Evolutionary conservation across 2,888 invertebrate species (phyloP).

Genomic region (Phyllotreta cruciferae): DNA sequence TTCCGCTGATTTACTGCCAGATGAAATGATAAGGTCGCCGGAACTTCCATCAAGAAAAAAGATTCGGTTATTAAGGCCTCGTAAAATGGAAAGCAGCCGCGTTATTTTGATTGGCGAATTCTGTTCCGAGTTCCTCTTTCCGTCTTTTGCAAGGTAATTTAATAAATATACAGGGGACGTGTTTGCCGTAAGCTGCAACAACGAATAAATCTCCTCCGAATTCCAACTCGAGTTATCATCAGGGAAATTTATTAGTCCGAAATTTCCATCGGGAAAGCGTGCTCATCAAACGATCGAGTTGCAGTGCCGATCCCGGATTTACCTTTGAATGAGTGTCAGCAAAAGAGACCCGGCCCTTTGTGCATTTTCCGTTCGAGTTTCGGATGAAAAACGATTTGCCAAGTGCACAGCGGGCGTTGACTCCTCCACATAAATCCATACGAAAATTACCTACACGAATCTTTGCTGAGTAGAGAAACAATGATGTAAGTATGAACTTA

Average conservation of each 20-base stretch:
- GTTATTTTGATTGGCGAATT: conserved; percentile 20
- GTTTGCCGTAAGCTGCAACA: too few relatives aligned
- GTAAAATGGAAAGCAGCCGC: conserved; percentile 19
- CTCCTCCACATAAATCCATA: too few relatives aligned
- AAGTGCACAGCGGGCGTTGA: conserved; percentile 4
- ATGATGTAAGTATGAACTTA: too few relatives aligned
- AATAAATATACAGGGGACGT: background rate
- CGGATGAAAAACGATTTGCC: conserved; percentile 22
- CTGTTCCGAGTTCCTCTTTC: background rate
- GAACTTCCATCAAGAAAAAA: conserved; percentile 31
- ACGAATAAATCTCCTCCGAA: background rate
- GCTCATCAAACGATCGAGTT: too few relatives aligned
- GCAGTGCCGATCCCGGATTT: conserved; percentile 3
- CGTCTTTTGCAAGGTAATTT: conserved; percentile 1
- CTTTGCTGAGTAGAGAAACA: too few relatives aligned
- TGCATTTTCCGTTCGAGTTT: conserved; percentile 31
- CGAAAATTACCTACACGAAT: too few relatives aligned
- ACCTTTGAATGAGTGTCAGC: conserved; percentile 17
- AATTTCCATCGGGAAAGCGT: too few relatives aligned
- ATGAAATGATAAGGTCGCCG: conserved; percentile 37
- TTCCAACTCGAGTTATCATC: background rate
- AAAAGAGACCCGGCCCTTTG: conserved; percentile 21
- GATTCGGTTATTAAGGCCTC: conserved; percentile 29
- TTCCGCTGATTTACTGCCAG: conserved; percentile 33
- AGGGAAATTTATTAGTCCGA: too few relatives aligned